Conservation (phyloP, 2,113 vertebrate genomes). For the Desmodus rotundus region DNA sequence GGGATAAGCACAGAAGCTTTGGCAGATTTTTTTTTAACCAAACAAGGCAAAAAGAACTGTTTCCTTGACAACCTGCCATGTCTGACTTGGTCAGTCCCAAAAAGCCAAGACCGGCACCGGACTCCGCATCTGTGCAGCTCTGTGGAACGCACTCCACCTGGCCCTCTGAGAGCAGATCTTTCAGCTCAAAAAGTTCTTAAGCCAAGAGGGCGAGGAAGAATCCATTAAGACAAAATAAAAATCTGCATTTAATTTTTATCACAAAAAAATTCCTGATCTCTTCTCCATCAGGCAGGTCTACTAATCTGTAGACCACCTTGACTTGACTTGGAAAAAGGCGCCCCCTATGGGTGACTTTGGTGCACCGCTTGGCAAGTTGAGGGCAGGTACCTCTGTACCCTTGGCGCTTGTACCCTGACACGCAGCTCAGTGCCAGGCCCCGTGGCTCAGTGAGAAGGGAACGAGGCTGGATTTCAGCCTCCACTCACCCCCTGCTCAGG, state of each 20-base stretch:
- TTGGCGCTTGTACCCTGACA: not conserved
- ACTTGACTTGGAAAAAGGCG: not conserved
- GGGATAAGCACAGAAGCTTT: not conserved
- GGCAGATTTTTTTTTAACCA: not conserved
- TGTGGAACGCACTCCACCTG: not conserved
- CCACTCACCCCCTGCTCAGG: not conserved
- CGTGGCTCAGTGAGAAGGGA: not conserved
- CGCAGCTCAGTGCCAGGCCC: not conserved
- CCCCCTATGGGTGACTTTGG: not conserved
- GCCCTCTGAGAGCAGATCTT: not conserved
- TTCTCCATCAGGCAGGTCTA: not conserved
- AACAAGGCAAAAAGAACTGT: not conserved
- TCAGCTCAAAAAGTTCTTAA: not conserved
- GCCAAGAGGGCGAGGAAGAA: not conserved
- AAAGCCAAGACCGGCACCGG: not conserved
- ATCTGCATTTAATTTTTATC: not conserved
- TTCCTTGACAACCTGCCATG: not conserved
- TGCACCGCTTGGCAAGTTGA: not conserved
- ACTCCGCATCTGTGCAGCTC: not conserved
- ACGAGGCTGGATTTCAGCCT: not conserved
- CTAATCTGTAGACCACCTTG: not conserved
- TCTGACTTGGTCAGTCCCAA: not conserved
- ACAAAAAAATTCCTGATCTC: not conserved
- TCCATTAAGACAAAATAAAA: not conserved
- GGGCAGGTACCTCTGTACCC: not conserved